These are phyloP conservation scores for Ptychodera flava DNA, from an alignment of 35 echinoderm and acorn worm genomes.

Conservation along the genomic window DNA sequence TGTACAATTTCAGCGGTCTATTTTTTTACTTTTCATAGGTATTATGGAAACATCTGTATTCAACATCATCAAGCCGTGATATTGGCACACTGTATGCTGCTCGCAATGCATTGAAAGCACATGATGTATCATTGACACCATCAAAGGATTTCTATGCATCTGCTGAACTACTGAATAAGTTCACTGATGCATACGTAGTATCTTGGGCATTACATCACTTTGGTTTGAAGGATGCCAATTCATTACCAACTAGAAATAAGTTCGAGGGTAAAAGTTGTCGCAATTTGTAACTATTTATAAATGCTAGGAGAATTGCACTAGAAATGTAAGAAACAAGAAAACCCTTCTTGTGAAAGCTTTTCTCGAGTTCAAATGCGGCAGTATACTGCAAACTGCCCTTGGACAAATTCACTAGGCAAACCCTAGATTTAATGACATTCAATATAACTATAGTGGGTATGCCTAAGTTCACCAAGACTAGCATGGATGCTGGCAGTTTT, in stretches of 20 bases:
- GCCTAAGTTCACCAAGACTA: no score
- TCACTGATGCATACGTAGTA: constrained; percentile 47
- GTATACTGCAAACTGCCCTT: no score
- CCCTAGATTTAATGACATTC: no score
- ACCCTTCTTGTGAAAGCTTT: no score
- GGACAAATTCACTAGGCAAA: no score
- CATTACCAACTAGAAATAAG: constrained; percentile 37
- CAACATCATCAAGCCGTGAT: constrained; percentile 34
- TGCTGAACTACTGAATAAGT: constrained; percentile 45
- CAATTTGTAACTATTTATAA: no score
- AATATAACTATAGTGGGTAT: no score
- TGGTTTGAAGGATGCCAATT: constrained; percentile 36
- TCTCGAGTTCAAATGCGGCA: no score
- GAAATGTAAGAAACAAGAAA: no score
- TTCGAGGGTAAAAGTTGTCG: constrained; percentile 5
- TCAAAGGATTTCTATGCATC: constrained; percentile 61
- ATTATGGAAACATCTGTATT: constrained; percentile 58
- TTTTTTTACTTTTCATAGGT: constrained; percentile 31
- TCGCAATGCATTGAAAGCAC: constrained; percentile 36
- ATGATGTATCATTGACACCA: constrained; percentile 51
- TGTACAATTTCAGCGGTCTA: no score
- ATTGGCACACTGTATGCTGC: constrained; percentile 61
- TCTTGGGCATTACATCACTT: constrained; percentile 44
- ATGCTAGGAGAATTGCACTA: no score
- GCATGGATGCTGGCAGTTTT: no score